These are phyloP conservation scores for Agrotis segetum DNA, from an alignment of 2,888 invertebrate species.

Conservation along the genomic window DNA sequence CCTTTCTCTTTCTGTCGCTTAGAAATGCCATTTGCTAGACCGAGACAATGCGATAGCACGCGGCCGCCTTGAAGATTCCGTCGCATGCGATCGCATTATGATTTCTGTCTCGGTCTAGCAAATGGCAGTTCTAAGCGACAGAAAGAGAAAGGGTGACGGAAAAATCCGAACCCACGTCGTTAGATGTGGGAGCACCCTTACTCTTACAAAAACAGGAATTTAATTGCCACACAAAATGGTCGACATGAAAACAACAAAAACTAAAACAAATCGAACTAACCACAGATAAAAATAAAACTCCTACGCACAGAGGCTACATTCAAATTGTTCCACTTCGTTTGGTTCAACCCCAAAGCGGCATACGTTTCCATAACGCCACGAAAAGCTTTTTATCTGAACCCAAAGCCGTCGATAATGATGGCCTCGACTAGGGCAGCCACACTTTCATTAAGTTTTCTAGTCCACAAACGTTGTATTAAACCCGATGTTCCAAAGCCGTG, in stretches of 20 bases:
- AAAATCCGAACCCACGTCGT: too few relatives aligned
- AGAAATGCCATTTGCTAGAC: too few relatives aligned
- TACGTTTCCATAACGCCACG: constrained; percentile 82
- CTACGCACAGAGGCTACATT: constrained; percentile 61
- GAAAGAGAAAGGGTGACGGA: too few relatives aligned
- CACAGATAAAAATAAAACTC: constrained; percentile 67
- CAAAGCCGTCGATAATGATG: constrained; percentile 88
- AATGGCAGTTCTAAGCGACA: too few relatives aligned
- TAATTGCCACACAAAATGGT: constrained; percentile 18
- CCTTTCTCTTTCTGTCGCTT: too few relatives aligned
- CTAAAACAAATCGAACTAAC: constrained; percentile 40
- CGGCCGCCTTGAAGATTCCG: too few relatives aligned
- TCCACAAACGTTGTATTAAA: constrained; percentile 80
- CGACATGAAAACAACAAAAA: neutral
- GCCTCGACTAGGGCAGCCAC: constrained; percentile 78
- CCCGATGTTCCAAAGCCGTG: constrained; percentile 73
- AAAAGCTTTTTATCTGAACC: constrained; percentile 83
- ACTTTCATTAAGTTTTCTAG: constrained; percentile 87
- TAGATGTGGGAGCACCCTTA: too few relatives aligned
- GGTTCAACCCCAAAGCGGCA: constrained; percentile 80
- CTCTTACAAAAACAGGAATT: neutral
- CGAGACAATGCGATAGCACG: too few relatives aligned
- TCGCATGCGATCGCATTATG: too few relatives aligned
- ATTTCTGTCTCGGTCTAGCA: too few relatives aligned
- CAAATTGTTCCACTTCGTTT: constrained; percentile 74